These are phyloP conservation scores for Hemibagrus guttatus DNA, from an alignment of 2,797 vertebrate genomes.

Conservation along the genomic window DNA sequence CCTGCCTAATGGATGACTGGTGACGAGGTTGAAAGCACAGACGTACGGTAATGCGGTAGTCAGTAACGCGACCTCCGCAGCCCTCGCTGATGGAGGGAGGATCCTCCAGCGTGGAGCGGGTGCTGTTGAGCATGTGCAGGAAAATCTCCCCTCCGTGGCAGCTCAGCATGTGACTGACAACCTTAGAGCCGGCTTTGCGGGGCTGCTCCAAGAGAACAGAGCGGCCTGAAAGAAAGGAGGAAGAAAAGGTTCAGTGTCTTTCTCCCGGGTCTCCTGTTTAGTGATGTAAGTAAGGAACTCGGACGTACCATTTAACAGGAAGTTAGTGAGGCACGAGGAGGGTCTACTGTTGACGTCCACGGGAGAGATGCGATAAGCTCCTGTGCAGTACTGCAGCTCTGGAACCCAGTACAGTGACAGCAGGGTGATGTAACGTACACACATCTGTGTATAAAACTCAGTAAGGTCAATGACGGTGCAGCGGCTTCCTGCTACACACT, in stretches of 20 bases:
- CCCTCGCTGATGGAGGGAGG: constrained; percentile 98
- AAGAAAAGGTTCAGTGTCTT: not conserved
- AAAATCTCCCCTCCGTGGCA: constrained; percentile 98
- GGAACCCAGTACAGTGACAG: constrained; percentile 45
- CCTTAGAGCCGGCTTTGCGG: constrained; percentile 96
- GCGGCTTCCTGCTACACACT: constrained; percentile 51
- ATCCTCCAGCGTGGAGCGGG: constrained; percentile 96
- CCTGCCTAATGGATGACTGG: not conserved
- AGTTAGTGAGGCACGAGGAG: constrained; percentile 97
- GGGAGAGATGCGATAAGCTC: constrained; percentile 95
- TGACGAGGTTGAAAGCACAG: not conserved
- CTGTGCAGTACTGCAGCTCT: constrained; percentile 98
- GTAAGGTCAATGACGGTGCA: not conserved
- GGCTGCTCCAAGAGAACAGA: constrained; percentile 96
- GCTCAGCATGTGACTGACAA: constrained; percentile 99
- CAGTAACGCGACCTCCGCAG: constrained; percentile 95
- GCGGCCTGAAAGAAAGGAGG: constrained; percentile 75
- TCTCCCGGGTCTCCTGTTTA: not conserved
- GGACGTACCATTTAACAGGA: constrained; percentile 90
- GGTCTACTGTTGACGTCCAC: constrained; percentile 98
- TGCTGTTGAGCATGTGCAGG: constrained; percentile 93
- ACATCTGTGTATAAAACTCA: not conserved
- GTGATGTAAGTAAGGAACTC: not conserved
- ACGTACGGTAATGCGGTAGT: constrained; percentile 96
- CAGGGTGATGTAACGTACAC: not conserved